These are phyloP conservation scores for Campoletis raptor DNA, from an alignment of 2,888 invertebrate genomes.

Conservation along the genomic window DNA sequence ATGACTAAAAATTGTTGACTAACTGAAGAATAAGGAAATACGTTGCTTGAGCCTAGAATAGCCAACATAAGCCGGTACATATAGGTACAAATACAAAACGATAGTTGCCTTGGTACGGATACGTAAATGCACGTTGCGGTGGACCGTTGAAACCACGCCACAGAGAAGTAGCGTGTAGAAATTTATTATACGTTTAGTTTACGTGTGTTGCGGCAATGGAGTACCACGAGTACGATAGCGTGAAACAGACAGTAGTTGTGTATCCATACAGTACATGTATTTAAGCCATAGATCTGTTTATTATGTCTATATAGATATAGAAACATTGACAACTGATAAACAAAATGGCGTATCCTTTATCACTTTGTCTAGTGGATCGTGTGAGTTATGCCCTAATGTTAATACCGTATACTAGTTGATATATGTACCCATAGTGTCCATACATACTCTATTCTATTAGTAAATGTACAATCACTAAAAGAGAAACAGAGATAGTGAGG, in stretches of 20 bases:
- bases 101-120: constrained; percentile 52
- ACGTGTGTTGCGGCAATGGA: constrained; percentile 61
- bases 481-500: constrained; percentile 26
- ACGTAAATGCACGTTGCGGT: constrained; percentile 67
- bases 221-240: constrained; percentile 23
- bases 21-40: background rate
- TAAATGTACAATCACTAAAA: constrained; percentile 48
- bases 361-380: background rate
- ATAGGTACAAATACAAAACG: constrained; percentile 35
- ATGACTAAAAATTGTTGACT: background rate
- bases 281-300: constrained; percentile 32
- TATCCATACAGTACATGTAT: constrained; percentile 44
- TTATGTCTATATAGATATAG: constrained; percentile 34
- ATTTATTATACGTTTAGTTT: constrained; percentile 69
- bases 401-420: background rate
- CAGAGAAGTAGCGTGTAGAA: constrained; percentile 67
- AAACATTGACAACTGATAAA: background rate
- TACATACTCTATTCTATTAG: constrained; percentile 55
- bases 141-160: constrained; percentile 56
- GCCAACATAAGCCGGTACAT: background rate
- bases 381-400: constrained; percentile 14
- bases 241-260: constrained; percentile 31
- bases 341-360: constrained; percentile 11
- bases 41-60: background rate
- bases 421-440: background rate